These are phyloP conservation scores for Bruchidius siliquastri DNA, from an alignment of 2,888 invertebrate genomes.

Conservation along the genomic window DNA sequence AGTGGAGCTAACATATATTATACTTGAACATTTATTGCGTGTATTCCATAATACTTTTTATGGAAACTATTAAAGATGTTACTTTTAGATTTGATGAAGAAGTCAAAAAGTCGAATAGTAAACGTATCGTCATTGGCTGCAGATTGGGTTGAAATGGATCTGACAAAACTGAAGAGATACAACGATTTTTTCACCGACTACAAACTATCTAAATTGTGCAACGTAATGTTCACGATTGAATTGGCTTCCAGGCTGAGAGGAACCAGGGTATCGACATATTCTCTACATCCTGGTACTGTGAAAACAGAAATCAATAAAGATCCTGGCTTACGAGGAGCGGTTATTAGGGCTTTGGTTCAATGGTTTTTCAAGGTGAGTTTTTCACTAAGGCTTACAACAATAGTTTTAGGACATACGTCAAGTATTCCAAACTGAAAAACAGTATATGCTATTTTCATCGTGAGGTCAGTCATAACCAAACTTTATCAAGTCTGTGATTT, in stretches of 20 bases:
- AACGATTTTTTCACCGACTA: slow-evolving; percentile 10
- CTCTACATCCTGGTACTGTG: slow-evolving; percentile 32
- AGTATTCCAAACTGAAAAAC: too few relatives aligned
- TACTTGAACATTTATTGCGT: too few relatives aligned
- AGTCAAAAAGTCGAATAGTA: slow-evolving; percentile 26
- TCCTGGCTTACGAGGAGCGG: not conserved
- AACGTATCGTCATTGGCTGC: slow-evolving; percentile 26
- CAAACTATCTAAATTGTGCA: slow-evolving; percentile 27
- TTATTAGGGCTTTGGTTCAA: not conserved
- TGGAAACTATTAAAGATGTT: not conserved
- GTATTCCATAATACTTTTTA: too few relatives aligned
- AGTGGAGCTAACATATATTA: too few relatives aligned
- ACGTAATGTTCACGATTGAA: slow-evolving; percentile 30
- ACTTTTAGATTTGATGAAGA: slow-evolving; percentile 47
- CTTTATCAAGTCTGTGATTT: not conserved
- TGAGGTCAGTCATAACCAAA: not conserved
- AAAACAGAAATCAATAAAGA: slow-evolving; percentile 16
- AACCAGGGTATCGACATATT: slow-evolving; percentile 28
- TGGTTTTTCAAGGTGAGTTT: not conserved
- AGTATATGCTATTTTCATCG: too few relatives aligned
- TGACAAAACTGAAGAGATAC: not conserved
- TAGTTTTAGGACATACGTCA: not conserved
- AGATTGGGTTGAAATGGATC: slow-evolving; percentile 15
- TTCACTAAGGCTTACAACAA: not conserved
- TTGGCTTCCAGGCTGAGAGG: slow-evolving; percentile 24